A percentile compares a stretch with the other conserved stretches of the same genome.
phyloP scores from a whole-genome alignment of 1,140 invertebrate species.

The Ceratina japonica region DNA sequence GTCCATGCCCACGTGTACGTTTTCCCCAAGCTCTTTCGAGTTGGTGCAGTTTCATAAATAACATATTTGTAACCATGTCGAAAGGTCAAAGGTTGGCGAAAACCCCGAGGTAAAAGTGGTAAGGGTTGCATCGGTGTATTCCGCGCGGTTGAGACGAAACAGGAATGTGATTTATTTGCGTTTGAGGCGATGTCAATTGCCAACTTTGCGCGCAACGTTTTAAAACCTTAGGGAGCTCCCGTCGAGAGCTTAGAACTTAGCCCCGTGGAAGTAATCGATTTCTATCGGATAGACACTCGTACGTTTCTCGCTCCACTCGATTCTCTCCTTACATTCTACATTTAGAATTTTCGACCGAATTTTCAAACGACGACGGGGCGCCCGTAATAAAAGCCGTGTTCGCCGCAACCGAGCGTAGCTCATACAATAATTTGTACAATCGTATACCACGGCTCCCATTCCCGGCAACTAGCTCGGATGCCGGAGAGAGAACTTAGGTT shows the following conservation, averaged over 20 bases:
- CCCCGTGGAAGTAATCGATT: too few species aligned
- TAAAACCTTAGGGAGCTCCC: too few species aligned
- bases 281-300: too few species aligned
- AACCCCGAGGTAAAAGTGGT: slow-evolving; percentile 14
- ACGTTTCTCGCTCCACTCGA: background rate
- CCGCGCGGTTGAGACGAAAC: background rate
- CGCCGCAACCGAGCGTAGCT: background rate
- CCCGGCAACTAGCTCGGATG: background rate
- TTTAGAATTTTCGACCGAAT: background rate
- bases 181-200: background rate
- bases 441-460: background rate
- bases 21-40: slow-evolving; percentile 12
- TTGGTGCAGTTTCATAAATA: slow-evolving; percentile 37
- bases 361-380: background rate
- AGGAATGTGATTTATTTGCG: slow-evolving; percentile 32
- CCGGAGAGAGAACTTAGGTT: background rate
- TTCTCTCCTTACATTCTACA: too few species aligned
- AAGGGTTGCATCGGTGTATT: slow-evolving; percentile 20
- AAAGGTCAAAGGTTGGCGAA: slow-evolving; percentile 7
- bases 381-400: too few species aligned
- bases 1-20: background rate
- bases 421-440: slow-evolving; percentile 13
- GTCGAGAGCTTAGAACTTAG: too few species aligned
- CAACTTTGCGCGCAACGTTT: too few species aligned
- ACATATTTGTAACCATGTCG: slow-evolving; percentile 30